Base-by-base conservation (phyloP, 1,140 invertebrate genomes). In the Drosophila azteca region DNA sequence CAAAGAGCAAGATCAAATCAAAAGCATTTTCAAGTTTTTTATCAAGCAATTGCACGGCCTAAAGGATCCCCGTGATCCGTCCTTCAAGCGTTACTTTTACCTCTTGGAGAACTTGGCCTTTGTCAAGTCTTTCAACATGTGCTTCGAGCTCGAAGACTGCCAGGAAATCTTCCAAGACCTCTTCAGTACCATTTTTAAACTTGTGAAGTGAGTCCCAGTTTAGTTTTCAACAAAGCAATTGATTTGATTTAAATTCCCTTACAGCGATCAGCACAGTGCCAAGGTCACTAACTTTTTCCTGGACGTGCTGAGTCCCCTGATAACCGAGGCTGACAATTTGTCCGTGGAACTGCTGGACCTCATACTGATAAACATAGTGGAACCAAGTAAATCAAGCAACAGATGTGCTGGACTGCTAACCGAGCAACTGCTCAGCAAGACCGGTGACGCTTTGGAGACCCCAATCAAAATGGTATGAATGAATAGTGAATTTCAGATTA, bases 111-210 rank as follows among this genome's bases (percentile, higher is more conserved):
- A 99, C 93, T 93, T 99, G 67, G 98, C 98, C 8, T 99, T 98
- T 92, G 98, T 99, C 20, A 99, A 99, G 92, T 98, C 98, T 0
- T 99, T 99, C 92, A 99, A 99, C 92, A 99, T 99, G 95, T 99
- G 98, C 92, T 98, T 99, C 91, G 98, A 99, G 91, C 92, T 99
- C 43, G 98, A 99, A 92, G 98, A 99, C 92, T 98, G 96, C 82
- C 97, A 99, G 92, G 97, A 98, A 92, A 99, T 99, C 82, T 98
- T 99, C 91, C 98, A 97, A 89, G 95, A 95, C 44, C 93, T 99
- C 1, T 99, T 99, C 92, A 95, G 96, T 51, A 94, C 99, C n/a
- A 98, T 99, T 94, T 99, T 99, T 91, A 96, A 95, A 92, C 98
- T 98, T 92, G 96, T 99, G 78, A 99, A 98, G 97, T 98, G 92